Base-by-base conservation (phyloP, 2,797 vertebrate genomes). In the Geotrypetes seraphini region DNA sequence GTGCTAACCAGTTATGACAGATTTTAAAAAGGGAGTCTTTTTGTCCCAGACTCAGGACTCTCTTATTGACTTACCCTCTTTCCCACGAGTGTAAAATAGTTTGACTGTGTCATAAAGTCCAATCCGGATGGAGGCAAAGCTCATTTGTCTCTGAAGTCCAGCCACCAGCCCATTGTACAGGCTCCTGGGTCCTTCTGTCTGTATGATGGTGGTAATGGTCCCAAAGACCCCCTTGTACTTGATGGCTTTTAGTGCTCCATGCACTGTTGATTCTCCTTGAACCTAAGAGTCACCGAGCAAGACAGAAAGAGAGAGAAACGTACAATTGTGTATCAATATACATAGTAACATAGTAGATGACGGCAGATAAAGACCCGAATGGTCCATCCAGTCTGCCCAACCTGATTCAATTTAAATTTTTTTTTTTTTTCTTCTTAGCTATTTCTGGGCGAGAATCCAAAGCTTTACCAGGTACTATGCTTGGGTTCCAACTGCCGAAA, bases 71-170 rank as follows among this genome's bases (percentile, higher is more conserved):
- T 78, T 58, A 92, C 89, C 70, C 19, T 89, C 84, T 55, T 57
- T 75, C n/a, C 83, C 81, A 2, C 78, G 57, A 0, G 73, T 77
- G 81, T 88, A 90, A 53, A 86, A 84, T 16, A 74, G 70, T 54
- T 76, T 88, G 18, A 85, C 84, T 0, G 66, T 84, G 62, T 93
- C 89, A 2, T 90, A 93, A 41, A 92, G 79, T 30, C 88, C 88
- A 1, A 91, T 90, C 30, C 88, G 60, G 39, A 91, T 66, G 2
- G 89, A 91, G 11, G 88, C 83, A 2, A 85, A 92, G 67, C 85
- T 86, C 66, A 86, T 18, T 25, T 93, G 89, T 36, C 88, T 73
- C 70, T 93, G 87, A 3, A 91, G 74, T 4, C 89, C 89, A 0
- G 89, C 86, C 0, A 90, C 73, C 47, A 91, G 72, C 34, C 89